Evolutionary conservation across 2,113 vertebrate genomes (phyloP), one percentile per base, ranked within the genome.

Genomic region (Sus scrofa): DNA sequence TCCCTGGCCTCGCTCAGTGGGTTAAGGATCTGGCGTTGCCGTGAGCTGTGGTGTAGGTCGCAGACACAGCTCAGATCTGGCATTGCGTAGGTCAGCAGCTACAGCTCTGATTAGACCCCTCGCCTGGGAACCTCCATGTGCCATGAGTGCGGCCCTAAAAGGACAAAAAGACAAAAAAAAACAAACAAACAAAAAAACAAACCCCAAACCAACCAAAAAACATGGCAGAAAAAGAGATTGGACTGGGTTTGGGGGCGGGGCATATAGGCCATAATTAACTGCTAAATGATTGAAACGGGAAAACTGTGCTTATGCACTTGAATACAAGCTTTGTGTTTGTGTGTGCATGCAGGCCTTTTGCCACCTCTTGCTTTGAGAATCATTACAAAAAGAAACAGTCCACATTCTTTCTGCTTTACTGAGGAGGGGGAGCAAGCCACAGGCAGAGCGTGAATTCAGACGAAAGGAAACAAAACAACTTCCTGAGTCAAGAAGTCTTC

Each of bases 261-360:
- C 37, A 89, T 54, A 18, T 27, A 37, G 65, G 56, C 16, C 67
- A 82, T 34, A 82, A 78, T 58, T n/a, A 90, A 79, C 13, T 44
- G 60, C 58, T 93, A 93, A 91, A 13, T 79, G 12, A 24, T 68
- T 87, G 56, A 90, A 92, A 89, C 73, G 78, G 60, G 94, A 92
- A 95, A 32, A 67, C 1, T 27, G 6, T 63, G 56, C 37, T 91
- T 68, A 84, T 27, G 27, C 32, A 32, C 22, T 60, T 94, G 74
- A 75, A 85, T 11, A 54, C 56, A 89, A 92, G 19, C 37, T 79
- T 60, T 95, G 19, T n/a, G 12, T 86, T 50, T 87, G 62, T 70
- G 18, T 32, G 39, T 60, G 44, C 32, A 50, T 20, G 24, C 14
- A 37, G 58, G 6, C 30, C 62, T 83, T 78, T 86, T 77, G 68